Conservation (phyloP, 2,797 vertebrate genomes). For the Odontamblyopus lacepedii region DNA sequence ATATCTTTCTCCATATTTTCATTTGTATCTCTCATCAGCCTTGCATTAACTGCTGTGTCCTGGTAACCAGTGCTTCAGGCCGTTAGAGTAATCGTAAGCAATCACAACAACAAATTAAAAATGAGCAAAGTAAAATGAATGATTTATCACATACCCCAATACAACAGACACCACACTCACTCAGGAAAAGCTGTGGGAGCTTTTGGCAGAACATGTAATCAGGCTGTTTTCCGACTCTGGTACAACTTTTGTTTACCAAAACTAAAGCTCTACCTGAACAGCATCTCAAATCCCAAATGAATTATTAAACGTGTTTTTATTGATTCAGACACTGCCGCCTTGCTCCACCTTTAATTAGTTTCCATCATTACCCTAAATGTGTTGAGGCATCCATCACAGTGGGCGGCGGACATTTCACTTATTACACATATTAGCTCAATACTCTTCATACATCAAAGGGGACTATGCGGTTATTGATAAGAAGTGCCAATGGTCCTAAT, state of each 20-base stretch:
- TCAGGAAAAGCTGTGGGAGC: not conserved
- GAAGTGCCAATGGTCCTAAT: not conserved
- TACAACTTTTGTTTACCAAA: conserved; percentile 7
- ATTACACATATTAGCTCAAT: not conserved
- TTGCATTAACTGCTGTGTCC: too few species aligned
- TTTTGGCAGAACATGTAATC: not conserved
- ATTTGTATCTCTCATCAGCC: too few species aligned
- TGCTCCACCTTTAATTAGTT: conserved; percentile 9
- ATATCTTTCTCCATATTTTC: too few species aligned
- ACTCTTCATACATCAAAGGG: not conserved
- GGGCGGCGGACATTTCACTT: not conserved
- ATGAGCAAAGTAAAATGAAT: not conserved
- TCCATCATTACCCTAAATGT: conserved; percentile 6
- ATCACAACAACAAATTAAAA: not conserved
- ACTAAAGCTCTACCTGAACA: not conserved
- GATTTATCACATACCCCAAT: not conserved
- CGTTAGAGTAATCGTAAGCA: too few species aligned
- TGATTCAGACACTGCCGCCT: not conserved
- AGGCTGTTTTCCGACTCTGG: not conserved
- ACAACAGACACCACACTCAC: too few species aligned
- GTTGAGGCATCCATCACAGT: conserved; percentile 2
- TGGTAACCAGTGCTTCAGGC: too few species aligned
- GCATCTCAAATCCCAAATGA: conserved; percentile 10
- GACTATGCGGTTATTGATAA: not conserved
- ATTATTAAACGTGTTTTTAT: conserved; percentile 12